Conservation (phyloP, 2,797 vertebrate genomes). For the Cirrhinus molitorella region DNA sequence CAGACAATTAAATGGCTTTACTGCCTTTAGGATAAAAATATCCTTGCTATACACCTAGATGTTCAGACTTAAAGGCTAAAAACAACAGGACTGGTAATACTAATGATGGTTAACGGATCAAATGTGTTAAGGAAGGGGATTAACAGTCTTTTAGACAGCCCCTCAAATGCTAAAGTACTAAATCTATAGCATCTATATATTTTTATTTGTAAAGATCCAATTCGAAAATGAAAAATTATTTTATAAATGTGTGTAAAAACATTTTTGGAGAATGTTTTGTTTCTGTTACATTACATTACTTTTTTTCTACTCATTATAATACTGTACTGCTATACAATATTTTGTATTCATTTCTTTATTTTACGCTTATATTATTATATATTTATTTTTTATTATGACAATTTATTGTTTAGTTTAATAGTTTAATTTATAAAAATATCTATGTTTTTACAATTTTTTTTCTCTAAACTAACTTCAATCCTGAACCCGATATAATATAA, state of each 20-base stretch:
- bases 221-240: neutral
- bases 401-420: neutral
- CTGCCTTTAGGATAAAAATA: neutral
- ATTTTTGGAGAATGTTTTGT: neutral
- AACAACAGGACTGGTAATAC: neutral
- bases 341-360: neutral
- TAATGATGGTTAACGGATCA: neutral
- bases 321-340: neutral
- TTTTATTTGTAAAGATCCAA: neutral
- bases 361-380: neutral
- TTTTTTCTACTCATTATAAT: neutral
- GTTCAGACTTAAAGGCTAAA: conserved; percentile 3
- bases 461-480: no score
- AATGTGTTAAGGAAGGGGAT: neutral
- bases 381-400: neutral
- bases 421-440: neutral
- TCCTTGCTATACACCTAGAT: neutral
- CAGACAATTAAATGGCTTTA: neutral
- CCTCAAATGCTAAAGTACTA: neutral
- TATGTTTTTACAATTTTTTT: no score
- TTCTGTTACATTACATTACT: neutral
- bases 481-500: no score
- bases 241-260: conserved; percentile 1
- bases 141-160: neutral
- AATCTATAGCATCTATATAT: neutral